Evolutionary conservation across 2,113 vertebrate species (phyloP).

Genomic region (Nycticryphes semicollaris): DNA sequence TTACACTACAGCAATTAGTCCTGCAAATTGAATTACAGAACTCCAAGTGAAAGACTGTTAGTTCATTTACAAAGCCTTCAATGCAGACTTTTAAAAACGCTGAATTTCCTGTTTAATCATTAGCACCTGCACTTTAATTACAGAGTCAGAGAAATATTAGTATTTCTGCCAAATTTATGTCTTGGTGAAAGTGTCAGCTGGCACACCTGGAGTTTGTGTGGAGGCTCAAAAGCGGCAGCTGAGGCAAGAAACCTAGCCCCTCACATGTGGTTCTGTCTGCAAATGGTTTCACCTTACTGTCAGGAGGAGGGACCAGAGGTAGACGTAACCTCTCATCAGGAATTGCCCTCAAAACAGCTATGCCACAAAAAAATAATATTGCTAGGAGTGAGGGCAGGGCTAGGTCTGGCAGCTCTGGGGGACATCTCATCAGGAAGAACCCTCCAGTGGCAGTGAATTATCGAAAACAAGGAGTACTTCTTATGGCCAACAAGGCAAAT

Average conservation of each 20-base stretch:
- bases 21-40: background rate
- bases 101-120: background rate
- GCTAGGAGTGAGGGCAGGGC: background rate
- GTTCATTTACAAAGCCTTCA: background rate
- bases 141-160: background rate
- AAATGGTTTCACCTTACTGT: accelerated
- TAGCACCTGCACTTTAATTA: background rate
- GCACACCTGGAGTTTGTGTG: background rate
- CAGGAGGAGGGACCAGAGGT: accelerated
- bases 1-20: background rate
- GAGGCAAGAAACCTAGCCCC: accelerated
- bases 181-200: background rate
- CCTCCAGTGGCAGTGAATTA: accelerated
- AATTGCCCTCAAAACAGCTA: accelerated
- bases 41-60: background rate
- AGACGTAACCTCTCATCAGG: background rate
- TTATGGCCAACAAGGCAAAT: background rate
- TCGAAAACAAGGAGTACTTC: background rate
- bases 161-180: background rate
- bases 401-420: accelerated
- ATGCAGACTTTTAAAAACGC: background rate
- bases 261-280: accelerated
- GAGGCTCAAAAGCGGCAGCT: background rate
- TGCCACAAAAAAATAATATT: background rate
- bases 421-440: background rate